Evolutionary conservation across 2,888 invertebrate genomes (phyloP).

Genomic region (Aspidiotus destructor): DNA sequence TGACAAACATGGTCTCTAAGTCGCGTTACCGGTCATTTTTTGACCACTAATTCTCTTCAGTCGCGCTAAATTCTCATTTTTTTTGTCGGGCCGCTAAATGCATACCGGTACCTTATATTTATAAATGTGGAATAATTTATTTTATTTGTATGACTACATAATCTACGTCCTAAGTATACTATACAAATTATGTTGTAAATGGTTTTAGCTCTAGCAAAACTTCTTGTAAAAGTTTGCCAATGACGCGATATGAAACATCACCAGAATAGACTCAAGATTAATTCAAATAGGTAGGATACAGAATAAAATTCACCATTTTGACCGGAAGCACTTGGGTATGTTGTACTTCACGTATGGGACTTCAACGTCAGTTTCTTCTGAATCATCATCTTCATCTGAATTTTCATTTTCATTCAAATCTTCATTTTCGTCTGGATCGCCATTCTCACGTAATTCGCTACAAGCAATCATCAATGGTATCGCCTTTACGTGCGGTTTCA

Average conservation of each 20-base stretch:
- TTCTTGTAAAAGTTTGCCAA: not conserved
- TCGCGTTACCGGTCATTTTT: no score
- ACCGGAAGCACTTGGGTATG: conserved; percentile 46
- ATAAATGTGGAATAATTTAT: no score
- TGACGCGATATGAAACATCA: not conserved
- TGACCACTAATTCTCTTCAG: no score
- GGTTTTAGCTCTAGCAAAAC: not conserved
- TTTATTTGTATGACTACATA: no score
- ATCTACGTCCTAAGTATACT: no score
- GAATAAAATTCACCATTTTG: not conserved
- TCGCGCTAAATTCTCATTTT: no score
- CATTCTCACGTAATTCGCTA: conserved; percentile 75
- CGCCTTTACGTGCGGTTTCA: conserved; percentile 84
- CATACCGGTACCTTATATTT: no score
- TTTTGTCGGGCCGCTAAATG: no score
- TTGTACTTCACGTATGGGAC: conserved; percentile 96
- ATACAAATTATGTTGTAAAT: no score
- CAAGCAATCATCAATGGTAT: conserved; percentile 96
- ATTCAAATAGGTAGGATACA: not conserved
- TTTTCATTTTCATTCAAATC: no score
- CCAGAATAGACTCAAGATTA: not conserved
- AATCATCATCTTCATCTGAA: no score
- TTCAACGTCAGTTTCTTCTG: conserved; percentile 92
- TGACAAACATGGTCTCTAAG: no score
- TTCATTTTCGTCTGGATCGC: conserved; percentile 90